Conservation (phyloP, 1,140 invertebrate genomes). For the Achroia grisella region DNA sequence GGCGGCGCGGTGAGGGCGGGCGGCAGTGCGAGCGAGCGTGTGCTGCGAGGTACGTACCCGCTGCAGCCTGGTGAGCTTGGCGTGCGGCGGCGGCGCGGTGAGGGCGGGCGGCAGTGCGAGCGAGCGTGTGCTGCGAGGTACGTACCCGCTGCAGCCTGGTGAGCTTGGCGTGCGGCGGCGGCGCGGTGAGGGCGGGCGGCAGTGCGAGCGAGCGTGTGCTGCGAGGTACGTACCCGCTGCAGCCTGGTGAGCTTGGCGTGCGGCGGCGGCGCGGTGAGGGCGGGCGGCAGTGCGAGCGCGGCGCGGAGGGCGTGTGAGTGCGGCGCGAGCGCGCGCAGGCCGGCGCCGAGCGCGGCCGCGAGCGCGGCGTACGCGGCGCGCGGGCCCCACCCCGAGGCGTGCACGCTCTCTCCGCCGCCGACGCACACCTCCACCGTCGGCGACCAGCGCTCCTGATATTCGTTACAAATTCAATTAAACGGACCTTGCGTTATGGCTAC, state of each 20-base stretch:
- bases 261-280: conserved; percentile 4
- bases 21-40: too few species aligned
- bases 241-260: not conserved
- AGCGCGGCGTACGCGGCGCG: conserved; percentile 33
- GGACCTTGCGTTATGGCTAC: too few species aligned
- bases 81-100: too few species aligned
- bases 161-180: too few species aligned
- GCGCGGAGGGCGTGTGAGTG: conserved; percentile 30
- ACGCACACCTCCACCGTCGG: conserved; percentile 40
- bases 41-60: conserved; percentile 25
- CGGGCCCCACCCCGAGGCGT: conserved; percentile 36
- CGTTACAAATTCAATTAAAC: too few species aligned
- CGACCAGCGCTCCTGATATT: conserved; percentile 1
- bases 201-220: not conserved
- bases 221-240: not conserved
- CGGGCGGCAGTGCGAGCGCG: conserved; percentile 34
- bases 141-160: conserved; percentile 42
- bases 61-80: conserved; percentile 39
- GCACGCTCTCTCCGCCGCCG: conserved; percentile 39
- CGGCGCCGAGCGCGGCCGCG: conserved; percentile 45
- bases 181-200: conserved; percentile 7
- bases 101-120: conserved; percentile 6
- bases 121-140: too few species aligned
- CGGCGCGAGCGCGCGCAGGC: conserved; percentile 40
- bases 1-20: too few species aligned